Conservation (phyloP, 2,797 vertebrate species). For the Chelon auratus region DNA sequence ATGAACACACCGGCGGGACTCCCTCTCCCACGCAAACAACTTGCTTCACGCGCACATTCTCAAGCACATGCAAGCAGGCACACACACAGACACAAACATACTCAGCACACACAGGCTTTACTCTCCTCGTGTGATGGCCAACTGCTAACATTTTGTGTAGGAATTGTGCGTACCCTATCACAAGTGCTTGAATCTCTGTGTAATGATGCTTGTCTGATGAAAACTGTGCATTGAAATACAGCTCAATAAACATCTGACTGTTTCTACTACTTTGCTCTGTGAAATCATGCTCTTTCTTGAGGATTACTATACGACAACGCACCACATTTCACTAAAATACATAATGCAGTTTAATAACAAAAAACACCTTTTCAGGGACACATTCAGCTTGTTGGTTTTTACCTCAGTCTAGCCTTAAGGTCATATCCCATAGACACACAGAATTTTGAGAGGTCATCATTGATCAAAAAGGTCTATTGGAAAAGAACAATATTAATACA, state of each 20-base stretch:
- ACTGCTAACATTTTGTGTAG: slow-evolving; percentile 61
- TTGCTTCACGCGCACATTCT: slow-evolving; percentile 24
- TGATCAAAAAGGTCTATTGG: slow-evolving; percentile 43
- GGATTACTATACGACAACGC: not conserved
- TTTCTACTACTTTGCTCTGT: slow-evolving; percentile 70
- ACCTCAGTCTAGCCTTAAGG: slow-evolving; percentile 1
- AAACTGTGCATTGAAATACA: slow-evolving; percentile 74
- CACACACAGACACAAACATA: slow-evolving; percentile 51
- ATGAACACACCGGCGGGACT: slow-evolving; percentile 69
- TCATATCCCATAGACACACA: slow-evolving; percentile 22
- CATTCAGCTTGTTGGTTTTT: not conserved
- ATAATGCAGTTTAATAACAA: not conserved
- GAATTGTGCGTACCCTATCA: slow-evolving; percentile 66
- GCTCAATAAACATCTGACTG: slow-evolving; percentile 83
- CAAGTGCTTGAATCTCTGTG: slow-evolving; percentile 68
- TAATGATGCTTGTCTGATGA: slow-evolving; percentile 71
- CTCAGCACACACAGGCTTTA: slow-evolving; percentile 45
- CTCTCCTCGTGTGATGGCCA: slow-evolving; percentile 37
- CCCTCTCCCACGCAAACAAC: slow-evolving; percentile 42
- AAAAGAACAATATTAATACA: slow-evolving; percentile 45
- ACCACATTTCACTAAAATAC: not conserved
- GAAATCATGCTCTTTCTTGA: not conserved
- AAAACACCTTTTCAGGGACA: not conserved
- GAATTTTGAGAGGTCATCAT: slow-evolving; percentile 41
- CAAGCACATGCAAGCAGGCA: slow-evolving; percentile 56